Conservation (phyloP, 1,140 invertebrate species). For the Platyscapa corneri region DNA sequence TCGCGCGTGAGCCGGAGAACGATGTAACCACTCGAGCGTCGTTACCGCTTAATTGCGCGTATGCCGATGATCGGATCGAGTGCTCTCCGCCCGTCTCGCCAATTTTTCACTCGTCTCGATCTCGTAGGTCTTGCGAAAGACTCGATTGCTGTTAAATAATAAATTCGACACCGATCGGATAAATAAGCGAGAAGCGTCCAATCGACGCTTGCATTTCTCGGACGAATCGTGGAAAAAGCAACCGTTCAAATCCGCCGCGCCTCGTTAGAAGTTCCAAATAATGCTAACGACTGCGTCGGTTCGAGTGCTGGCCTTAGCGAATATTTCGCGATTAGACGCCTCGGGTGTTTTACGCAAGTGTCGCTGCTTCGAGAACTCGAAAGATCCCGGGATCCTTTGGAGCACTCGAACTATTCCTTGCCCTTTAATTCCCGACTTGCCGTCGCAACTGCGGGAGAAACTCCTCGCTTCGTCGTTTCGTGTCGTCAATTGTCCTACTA, state of each 20-base stretch:
- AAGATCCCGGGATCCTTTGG: too few relatives aligned
- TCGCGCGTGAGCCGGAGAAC: not conserved
- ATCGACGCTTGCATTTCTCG: not conserved
- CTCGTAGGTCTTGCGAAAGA: not conserved
- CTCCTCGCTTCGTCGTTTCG: not conserved
- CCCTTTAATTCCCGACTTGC: not conserved
- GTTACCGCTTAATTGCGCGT: constrained; percentile 61
- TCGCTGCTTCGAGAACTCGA: not conserved
- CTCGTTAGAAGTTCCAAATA: too few relatives aligned
- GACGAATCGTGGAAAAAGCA: not conserved
- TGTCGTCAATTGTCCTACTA: not conserved
- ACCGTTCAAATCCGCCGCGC: not conserved
- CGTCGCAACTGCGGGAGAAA: not conserved
- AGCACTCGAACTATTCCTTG: not conserved
- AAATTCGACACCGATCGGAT: not conserved
- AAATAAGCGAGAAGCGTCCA: not conserved
- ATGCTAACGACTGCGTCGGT: too few relatives aligned
- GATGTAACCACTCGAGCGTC: constrained; percentile 45
- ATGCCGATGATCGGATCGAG: constrained; percentile 58
- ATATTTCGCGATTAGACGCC: not conserved
- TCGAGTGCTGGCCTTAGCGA: not conserved
- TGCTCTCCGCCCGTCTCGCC: too few relatives aligned
- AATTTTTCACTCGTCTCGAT: too few relatives aligned
- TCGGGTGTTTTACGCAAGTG: not conserved
- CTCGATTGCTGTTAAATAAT: not conserved